phyloP scores from a whole-genome alignment of 2,888 invertebrate species.

The Drosophila subsilvestris region DNA sequence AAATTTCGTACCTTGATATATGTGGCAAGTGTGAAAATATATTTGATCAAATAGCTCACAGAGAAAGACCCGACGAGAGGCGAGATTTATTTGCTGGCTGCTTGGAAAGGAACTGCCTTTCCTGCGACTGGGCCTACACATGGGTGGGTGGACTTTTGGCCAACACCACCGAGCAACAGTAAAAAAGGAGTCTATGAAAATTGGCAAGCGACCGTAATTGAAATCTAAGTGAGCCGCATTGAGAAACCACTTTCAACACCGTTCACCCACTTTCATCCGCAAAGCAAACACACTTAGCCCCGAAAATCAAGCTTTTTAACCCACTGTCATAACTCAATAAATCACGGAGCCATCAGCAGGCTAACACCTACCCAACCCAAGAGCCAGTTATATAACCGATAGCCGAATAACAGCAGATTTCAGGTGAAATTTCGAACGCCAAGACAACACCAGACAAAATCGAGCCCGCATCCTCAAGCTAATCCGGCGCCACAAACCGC shows the following conservation, averaged over 20 bases:
- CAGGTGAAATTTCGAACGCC: slow-evolving; percentile 72
- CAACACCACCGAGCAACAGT: not conserved
- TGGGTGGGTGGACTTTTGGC: slow-evolving; percentile 3
- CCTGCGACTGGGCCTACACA: slow-evolving; percentile 5
- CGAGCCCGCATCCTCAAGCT: slow-evolving; percentile 72
- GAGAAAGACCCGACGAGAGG: slow-evolving; percentile 23
- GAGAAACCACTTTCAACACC: slow-evolving; percentile 1
- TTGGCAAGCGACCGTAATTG: slow-evolving; percentile 42
- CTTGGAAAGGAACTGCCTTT: slow-evolving; percentile 62
- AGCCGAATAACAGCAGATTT: slow-evolving; percentile 58
- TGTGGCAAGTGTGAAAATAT: slow-evolving; percentile 80
- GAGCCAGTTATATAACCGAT: slow-evolving; percentile 38
- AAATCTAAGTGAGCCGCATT: slow-evolving; percentile 10
- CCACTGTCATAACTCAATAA: slow-evolving; percentile 77
- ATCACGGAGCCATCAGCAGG: slow-evolving; percentile 64
- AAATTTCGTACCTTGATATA: slow-evolving; percentile 79
- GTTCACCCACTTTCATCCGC: slow-evolving; percentile 53
- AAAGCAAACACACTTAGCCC: slow-evolving; percentile 71
- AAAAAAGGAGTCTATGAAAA: slow-evolving; percentile 36
- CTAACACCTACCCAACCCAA: slow-evolving; percentile 78
- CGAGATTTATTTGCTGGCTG: slow-evolving; percentile 62
- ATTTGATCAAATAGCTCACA: slow-evolving; percentile 74
- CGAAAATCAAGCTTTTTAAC: slow-evolving; percentile 51
- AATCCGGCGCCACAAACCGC: slow-evolving; percentile 79
- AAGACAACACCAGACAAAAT: slow-evolving; percentile 38